These are phyloP conservation scores for Eurois occulta DNA, from an alignment of 2,888 invertebrate species.

Conservation along the genomic window DNA sequence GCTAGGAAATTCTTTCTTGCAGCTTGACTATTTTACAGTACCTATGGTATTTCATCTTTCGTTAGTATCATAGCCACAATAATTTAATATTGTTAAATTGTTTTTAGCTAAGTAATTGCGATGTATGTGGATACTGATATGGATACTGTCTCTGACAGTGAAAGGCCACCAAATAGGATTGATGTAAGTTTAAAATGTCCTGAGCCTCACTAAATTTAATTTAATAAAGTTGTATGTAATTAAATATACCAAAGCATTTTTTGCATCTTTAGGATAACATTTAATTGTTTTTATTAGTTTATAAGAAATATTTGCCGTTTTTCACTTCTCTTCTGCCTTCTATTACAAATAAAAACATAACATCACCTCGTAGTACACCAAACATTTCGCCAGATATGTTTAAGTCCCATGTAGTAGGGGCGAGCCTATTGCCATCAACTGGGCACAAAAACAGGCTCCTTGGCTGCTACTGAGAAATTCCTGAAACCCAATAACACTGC, in stretches of 20 bases:
- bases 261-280: neutral
- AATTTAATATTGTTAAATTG: neutral
- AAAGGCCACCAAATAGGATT: constrained; percentile 39
- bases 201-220: neutral
- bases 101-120: constrained; percentile 22
- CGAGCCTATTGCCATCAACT: too few relatives aligned
- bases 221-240: neutral
- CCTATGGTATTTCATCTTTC: too few relatives aligned
- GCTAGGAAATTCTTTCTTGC: neutral
- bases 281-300: neutral
- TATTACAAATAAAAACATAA: too few relatives aligned
- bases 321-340: neutral
- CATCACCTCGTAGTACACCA: too few relatives aligned
- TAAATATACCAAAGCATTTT: too few relatives aligned
- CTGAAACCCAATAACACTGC: too few relatives aligned
- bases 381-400: too few relatives aligned
- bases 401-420: too few relatives aligned
- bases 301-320: neutral
- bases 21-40: neutral
- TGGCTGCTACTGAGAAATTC: too few relatives aligned
- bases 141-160: constrained; percentile 19
- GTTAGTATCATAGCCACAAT: neutral
- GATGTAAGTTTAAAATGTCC: constrained; percentile 9
- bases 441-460: too few relatives aligned
- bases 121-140: constrained; percentile 30